These are phyloP conservation scores for Polyommatus iphigenia DNA, from an alignment of 2,888 invertebrate genomes.

Conservation along the genomic window DNA sequence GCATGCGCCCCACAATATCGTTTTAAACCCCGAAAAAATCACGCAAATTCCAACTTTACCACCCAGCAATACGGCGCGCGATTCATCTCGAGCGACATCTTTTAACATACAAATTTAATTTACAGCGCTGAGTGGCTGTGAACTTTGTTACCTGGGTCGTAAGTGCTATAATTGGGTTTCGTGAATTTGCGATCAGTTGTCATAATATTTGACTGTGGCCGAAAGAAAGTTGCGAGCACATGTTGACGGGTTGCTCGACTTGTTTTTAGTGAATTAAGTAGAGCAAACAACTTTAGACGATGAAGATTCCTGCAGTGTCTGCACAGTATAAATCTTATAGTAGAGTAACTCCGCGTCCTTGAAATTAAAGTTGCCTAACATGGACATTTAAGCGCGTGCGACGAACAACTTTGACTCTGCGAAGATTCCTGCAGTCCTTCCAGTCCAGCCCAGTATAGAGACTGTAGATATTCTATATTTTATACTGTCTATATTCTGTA, in stretches of 20 bases:
- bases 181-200: constrained; percentile 30
- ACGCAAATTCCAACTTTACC: not conserved
- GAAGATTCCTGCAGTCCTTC: not conserved
- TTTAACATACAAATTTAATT: constrained; percentile 45
- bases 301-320: not conserved
- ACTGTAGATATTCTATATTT: too few relatives aligned
- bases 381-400: too few relatives aligned
- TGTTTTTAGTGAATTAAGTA: constrained; percentile 41
- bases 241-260: constrained; percentile 41
- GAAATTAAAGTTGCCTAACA: not conserved
- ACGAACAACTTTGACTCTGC: constrained; percentile 28
- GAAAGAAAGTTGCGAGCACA: constrained; percentile 44
- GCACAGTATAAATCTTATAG: not conserved
- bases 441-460: too few relatives aligned
- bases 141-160: constrained; percentile 46
- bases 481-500: too few relatives aligned
- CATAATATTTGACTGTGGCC: constrained; percentile 38
- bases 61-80: not conserved
- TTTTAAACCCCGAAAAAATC: not conserved
- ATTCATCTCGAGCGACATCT: constrained; percentile 53
- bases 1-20: constrained; percentile 63
- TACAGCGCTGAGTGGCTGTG: constrained; percentile 44
- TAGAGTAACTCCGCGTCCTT: not conserved
- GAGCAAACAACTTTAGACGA: constrained; percentile 31
- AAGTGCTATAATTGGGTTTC: constrained; percentile 25